Base-by-base conservation (phyloP, 1,140 invertebrate genomes). In the Carposina sasakii region DNA sequence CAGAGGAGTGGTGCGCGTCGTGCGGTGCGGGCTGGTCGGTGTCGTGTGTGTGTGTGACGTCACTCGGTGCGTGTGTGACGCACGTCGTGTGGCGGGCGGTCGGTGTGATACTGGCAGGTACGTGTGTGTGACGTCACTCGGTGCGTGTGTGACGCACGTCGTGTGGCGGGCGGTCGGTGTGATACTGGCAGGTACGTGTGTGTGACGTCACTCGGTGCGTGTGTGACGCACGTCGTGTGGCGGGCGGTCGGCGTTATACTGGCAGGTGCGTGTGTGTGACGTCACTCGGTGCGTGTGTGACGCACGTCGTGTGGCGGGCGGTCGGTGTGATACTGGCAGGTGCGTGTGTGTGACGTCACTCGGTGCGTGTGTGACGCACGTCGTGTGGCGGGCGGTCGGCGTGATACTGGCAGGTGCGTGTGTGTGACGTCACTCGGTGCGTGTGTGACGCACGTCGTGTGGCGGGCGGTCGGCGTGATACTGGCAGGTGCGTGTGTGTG, bases 1-100 rank as follows among this genome's bases (percentile, higher is more conserved):
- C 59, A 77, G 74, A 77, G 57, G 75, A 78, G 51, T 73, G 68
- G 70, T 63, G 63, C 23, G 45, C 26, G 19, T n/a, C 15, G 4
- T 17, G 10, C 20, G 64, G 68, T 19, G 41, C 43, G 28, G 41
- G 48, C 2, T 69, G 67, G 65, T 23, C 48, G 61, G 46, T 15
- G 40, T 34, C 22, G 45, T 57, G 36, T 63, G 54, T 41, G n/a
- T 57, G 60, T 44, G 22, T 5, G 42, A 54, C 20, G 72, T 57
- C n/a, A 58, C 54, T n/a, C 3, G 63, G 64, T 0, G 56, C 71
- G 16, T 16, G 28, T 1, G 13, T 40, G 31, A 48, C 59, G 5
- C 72, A 79, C 55, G 64, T 71, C 20, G 37, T 67, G 34, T 57
- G 61, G 21, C 52, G 66, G 1, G 48, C 71, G 39, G 71, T 66